Evolutionary conservation across 2,797 vertebrate species (phyloP).

Genomic region (Carduelis carduelis): DNA sequence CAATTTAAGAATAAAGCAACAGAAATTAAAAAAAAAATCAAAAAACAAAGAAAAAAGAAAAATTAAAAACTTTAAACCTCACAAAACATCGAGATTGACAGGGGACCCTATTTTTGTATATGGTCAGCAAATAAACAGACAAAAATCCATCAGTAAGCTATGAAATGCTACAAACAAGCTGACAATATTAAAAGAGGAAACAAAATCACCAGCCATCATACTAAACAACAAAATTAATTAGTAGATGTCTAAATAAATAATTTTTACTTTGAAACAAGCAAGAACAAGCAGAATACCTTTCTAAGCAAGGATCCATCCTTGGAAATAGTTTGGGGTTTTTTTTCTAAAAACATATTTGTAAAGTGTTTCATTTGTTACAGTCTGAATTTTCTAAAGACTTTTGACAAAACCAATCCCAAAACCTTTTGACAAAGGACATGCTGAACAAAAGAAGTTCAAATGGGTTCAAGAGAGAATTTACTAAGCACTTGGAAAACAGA

Average conservation of each 20-base stretch:
- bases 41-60: neutral
- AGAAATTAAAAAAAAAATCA: neutral
- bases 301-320: neutral
- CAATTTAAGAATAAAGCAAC: neutral
- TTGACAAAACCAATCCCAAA: neutral
- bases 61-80: neutral
- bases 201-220: neutral
- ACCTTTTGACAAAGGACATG: neutral
- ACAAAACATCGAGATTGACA: neutral
- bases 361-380: neutral
- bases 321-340: neutral
- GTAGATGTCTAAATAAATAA: neutral
- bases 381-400: neutral
- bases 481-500: neutral
- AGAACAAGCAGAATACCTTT: neutral
- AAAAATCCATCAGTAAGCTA: neutral
- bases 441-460: neutral
- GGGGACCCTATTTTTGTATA: accelerated
- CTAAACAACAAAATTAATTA: neutral
- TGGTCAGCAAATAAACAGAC: neutral
- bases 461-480: neutral
- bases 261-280: neutral
- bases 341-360: neutral
- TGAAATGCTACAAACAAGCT: neutral
- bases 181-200: neutral